phyloP scores from a whole-genome alignment of 2,888 invertebrate genomes.

The Augiades crinisus region DNA sequence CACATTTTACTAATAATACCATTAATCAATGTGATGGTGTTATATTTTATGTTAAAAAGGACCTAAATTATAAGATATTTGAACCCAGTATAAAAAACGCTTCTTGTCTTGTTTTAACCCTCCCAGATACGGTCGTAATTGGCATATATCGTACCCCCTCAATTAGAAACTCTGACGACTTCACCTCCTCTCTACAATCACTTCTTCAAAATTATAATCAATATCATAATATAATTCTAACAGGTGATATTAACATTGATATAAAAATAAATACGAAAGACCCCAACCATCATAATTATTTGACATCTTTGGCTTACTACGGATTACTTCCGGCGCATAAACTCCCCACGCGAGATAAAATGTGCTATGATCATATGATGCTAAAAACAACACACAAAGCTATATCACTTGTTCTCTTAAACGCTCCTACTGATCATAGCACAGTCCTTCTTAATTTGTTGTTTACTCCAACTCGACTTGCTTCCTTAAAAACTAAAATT shows the following conservation, averaged over 20 bases:
- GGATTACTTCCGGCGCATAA: slow-evolving; percentile 35
- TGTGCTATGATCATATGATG: slow-evolving; percentile 34
- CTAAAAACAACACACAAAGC: slow-evolving; percentile 18
- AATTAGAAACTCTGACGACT: slow-evolving; percentile 28
- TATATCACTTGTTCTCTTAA: background rate
- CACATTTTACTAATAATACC: background rate
- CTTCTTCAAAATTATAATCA: slow-evolving; percentile 22
- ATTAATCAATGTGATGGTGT: slow-evolving; percentile 26
- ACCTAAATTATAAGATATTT: background rate
- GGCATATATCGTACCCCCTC: slow-evolving; percentile 36
- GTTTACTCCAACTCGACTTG: background rate
- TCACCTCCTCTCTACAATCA: slow-evolving; percentile 30
- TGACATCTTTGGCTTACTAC: slow-evolving; percentile 29
- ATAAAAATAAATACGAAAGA: slow-evolving; percentile 22
- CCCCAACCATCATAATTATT: slow-evolving; percentile 31
- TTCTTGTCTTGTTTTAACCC: slow-evolving; percentile 13
- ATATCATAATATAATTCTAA: slow-evolving; percentile 30
- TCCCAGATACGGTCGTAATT: slow-evolving; percentile 19
- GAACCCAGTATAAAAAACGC: slow-evolving; percentile 14
- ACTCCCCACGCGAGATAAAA: slow-evolving; percentile 33
- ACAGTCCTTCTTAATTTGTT: slow-evolving; percentile 6
- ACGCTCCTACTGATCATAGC: slow-evolving; percentile 11
- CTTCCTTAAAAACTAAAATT: background rate
- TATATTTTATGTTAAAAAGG: slow-evolving; percentile 17
- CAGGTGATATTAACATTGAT: slow-evolving; percentile 39